These are phyloP conservation scores for Engystomops pustulosus DNA, from an alignment of 2,113 vertebrate species.

Conservation along the genomic window DNA sequence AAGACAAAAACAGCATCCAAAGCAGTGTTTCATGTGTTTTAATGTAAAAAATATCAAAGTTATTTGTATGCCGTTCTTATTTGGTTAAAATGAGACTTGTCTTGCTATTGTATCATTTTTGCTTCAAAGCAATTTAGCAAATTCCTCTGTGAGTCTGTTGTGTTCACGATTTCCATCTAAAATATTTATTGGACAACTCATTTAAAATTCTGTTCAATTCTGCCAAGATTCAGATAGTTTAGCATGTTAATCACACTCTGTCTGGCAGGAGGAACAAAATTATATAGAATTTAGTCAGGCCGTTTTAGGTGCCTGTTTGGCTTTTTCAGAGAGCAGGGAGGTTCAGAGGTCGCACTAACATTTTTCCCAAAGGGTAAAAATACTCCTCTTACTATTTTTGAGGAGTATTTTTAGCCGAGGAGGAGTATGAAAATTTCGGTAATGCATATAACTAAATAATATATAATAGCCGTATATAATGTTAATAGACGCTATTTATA, in stretches of 20 bases:
- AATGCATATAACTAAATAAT: too few relatives aligned
- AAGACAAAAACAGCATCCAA: neutral
- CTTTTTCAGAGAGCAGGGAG: conserved; percentile 7
- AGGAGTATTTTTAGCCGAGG: too few relatives aligned
- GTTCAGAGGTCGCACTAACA: too few relatives aligned
- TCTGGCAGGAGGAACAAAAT: conserved; percentile 13
- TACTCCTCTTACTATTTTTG: too few relatives aligned
- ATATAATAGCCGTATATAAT: too few relatives aligned
- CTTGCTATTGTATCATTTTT: neutral
- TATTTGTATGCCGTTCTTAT: neutral
- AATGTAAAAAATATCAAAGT: neutral
- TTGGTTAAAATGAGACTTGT: neutral
- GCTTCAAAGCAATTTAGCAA: conserved; percentile 18
- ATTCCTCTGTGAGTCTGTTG: neutral
- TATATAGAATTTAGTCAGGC: conserved; percentile 21
- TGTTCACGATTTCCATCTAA: conserved; percentile 24
- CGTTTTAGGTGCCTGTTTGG: conserved; percentile 21
- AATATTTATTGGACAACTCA: conserved; percentile 38
- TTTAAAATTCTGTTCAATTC: neutral
- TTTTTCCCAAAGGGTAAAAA: too few relatives aligned
- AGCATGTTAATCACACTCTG: conserved; percentile 14
- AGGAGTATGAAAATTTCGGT: too few relatives aligned
- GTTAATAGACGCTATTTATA: too few relatives aligned
- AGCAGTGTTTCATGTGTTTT: neutral
- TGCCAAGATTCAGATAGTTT: conserved; percentile 21